phyloP scores from a whole-genome alignment of 2,888 invertebrate species.

The Vanessa cardui region DNA sequence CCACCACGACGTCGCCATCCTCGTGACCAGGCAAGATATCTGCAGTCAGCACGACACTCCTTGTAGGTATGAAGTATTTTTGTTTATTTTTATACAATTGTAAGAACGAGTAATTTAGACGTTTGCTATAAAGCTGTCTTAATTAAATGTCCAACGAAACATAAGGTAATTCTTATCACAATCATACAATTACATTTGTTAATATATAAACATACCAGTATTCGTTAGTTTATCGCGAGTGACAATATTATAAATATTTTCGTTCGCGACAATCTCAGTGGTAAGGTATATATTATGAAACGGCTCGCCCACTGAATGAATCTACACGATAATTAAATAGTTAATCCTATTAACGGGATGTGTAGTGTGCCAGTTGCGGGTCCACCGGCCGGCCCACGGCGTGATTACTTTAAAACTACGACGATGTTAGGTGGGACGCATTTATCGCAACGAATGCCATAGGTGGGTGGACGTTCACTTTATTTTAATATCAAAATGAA shows the following conservation, averaged over 20 bases:
- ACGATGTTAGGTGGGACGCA: constrained; percentile 30
- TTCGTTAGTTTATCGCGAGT: too few relatives aligned
- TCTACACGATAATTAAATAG: constrained; percentile 21
- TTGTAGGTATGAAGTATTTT: constrained; percentile 74
- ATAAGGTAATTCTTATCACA: too few relatives aligned
- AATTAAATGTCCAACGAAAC: not conserved
- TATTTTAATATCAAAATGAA: constrained; percentile 27
- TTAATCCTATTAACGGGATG: constrained; percentile 21
- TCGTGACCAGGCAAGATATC: constrained; percentile 91
- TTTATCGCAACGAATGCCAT: constrained; percentile 33
- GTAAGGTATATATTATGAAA: not conserved
- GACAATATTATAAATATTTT: not conserved
- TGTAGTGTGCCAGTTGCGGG: constrained; percentile 21
- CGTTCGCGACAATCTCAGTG: too few relatives aligned
- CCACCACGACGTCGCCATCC: constrained; percentile 94
- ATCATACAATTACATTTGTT: too few relatives aligned
- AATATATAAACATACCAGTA: too few relatives aligned
- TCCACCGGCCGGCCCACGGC: constrained; percentile 35
- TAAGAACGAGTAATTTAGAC: not conserved
- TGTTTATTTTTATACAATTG: not conserved
- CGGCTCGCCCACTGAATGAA: not conserved
- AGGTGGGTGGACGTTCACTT: constrained; percentile 35
- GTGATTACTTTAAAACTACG: constrained; percentile 38
- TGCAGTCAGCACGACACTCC: constrained; percentile 84
- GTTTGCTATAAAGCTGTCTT: not conserved